Evolutionary conservation across 2,797 vertebrate genomes (phyloP).

Genomic region (Huso huso): DNA sequence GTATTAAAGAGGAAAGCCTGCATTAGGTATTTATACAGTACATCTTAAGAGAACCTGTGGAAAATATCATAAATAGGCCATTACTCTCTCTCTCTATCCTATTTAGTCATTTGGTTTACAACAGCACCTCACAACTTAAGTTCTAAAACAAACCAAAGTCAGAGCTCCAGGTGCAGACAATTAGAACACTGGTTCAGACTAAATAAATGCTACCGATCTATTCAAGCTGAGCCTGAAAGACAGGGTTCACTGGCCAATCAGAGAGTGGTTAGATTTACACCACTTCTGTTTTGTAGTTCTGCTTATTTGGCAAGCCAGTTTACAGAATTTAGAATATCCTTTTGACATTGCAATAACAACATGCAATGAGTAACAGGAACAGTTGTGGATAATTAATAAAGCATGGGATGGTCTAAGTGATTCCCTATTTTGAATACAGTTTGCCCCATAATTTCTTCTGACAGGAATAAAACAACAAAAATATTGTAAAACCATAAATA

Average conservation of each 20-base stretch:
- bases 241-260: conserved; percentile 11
- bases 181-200: conserved; percentile 40
- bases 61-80: neutral
- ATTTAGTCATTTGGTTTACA: fast-evolving
- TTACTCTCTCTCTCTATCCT: neutral
- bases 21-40: neutral
- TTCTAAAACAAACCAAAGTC: neutral
- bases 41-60: neutral
- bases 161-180: conserved; percentile 38
- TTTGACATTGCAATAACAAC: no score
- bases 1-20: neutral
- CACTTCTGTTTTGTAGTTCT: no score
- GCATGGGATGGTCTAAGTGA: no score
- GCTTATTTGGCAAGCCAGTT: no score
- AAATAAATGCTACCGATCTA: conserved; percentile 34
- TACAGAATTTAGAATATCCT: no score
- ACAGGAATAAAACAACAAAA: no score
- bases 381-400: no score
- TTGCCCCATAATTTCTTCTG: no score
- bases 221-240: conserved; percentile 19
- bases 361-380: no score
- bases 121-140: conserved; percentile 2
- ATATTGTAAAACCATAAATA: no score
- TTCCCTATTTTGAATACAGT: no score
- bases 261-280: neutral